Evolutionary conservation across 2,113 vertebrate genomes (phyloP), one percentile per base, ranked within the genome.

Genomic region (Anoplopoma fimbria): DNA sequence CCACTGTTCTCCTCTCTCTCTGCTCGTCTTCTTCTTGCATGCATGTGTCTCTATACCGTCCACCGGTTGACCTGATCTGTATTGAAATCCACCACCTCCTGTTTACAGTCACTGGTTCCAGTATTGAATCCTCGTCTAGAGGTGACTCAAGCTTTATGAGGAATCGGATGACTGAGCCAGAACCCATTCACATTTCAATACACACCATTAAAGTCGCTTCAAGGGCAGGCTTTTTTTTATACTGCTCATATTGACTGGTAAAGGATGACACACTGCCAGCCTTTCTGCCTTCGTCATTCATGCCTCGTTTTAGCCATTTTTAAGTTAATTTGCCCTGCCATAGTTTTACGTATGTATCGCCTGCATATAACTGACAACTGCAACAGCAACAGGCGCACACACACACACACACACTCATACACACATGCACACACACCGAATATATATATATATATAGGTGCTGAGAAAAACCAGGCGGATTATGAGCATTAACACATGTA

Each of bases 161-260:
- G 34, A 61, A 64, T 25, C 4, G 45, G 42, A 84, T 49, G 55
- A 73, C 71, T 62, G 67, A 79, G n/a, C 57, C 70, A 62, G 51
- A 81, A 57, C 57, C 40, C 29, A 79, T 73, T 86, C 75, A 80
- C 33, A 47, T 76, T 72, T 82, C 29, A 45, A 31, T 21, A 62
- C 19, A 69, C 6, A 71, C 25, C 36, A 12, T 25, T 29, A n/a
- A 58, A 19, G 60, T 69, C 21, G 72, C 1, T 62, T n/a, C 31
- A 73, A 60, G 31, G 57, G 12, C 34, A 61, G 21, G 3, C 21
- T 14, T 70, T 33, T n/a, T 72, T 65, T 62, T n/a, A 58, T 60
- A 34, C 21, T 64, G 63, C n/a, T 83, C 45, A 51, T 21, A 19
- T 25, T 53, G 53, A 14, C 33, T 58, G 21, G 9, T 62, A 25